These are phyloP conservation scores for Drosophila ercepeae DNA, from an alignment of 1,140 invertebrate genomes.

Conservation along the genomic window DNA sequence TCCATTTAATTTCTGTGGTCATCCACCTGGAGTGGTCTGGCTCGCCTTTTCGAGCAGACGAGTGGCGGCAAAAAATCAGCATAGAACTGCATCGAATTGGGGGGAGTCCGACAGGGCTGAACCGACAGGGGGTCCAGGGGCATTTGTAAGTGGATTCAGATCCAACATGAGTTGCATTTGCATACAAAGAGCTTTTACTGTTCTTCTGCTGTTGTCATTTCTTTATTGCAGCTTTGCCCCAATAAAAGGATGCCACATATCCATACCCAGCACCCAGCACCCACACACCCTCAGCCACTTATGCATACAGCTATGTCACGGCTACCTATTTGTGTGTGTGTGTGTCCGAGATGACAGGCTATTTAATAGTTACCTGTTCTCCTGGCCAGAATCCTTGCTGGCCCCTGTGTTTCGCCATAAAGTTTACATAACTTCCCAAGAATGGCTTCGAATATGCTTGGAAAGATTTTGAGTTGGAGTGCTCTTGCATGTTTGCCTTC, in stretches of 20 bases:
- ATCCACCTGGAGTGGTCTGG: slow-evolving; percentile 72
- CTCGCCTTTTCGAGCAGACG: slow-evolving; percentile 58
- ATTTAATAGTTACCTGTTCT: slow-evolving; percentile 53
- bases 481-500: neutral
- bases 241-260: slow-evolving; percentile 13
- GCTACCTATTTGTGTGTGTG: neutral
- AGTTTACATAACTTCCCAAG: slow-evolving; percentile 32
- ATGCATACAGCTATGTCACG: slow-evolving; percentile 17
- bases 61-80: slow-evolving; percentile 51
- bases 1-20: slow-evolving; percentile 79
- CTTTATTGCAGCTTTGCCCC: slow-evolving; percentile 40
- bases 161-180: slow-evolving; percentile 59
- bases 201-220: slow-evolving; percentile 55
- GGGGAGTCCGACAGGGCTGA: neutral
- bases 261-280: slow-evolving; percentile 2
- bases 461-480: slow-evolving; percentile 6
- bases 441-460: slow-evolving; percentile 29
- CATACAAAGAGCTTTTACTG: slow-evolving; percentile 69
- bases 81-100: slow-evolving; percentile 27
- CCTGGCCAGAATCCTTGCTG: slow-evolving; percentile 15
- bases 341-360: slow-evolving; percentile 33
- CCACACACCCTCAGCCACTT: slow-evolving; percentile 22
- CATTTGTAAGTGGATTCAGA: slow-evolving; percentile 61
- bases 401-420: slow-evolving; percentile 31
- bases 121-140: slow-evolving; percentile 14